Evolutionary conservation across 2,113 vertebrate species (phyloP).

Genomic region (Paradisaea rubra): DNA sequence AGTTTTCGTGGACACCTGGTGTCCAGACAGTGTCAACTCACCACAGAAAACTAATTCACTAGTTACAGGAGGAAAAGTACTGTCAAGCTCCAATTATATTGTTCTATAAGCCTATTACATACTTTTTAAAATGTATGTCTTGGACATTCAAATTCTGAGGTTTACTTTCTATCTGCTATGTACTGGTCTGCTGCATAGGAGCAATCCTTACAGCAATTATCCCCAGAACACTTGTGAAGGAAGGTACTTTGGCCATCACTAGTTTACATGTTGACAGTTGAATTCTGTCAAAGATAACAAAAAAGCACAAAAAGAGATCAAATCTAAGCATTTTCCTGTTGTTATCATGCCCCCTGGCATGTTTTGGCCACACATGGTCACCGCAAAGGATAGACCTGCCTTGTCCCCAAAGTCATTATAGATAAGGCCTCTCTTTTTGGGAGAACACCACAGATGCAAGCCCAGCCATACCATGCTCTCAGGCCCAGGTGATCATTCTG

Average conservation of each 20-base stretch:
- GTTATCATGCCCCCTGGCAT: neutral
- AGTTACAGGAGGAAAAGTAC: neutral
- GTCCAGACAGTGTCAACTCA: neutral
- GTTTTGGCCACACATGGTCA: neutral
- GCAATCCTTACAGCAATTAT: neutral
- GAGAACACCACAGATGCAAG: neutral
- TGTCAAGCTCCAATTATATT: neutral
- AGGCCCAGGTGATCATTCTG: neutral
- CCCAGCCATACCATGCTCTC: neutral
- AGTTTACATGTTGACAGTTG: neutral
- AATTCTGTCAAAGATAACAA: neutral
- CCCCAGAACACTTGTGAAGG: neutral
- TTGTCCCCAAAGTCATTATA: neutral
- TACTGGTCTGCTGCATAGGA: neutral
- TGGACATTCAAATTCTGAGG: neutral
- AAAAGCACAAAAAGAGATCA: neutral
- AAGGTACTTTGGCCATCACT: neutral
- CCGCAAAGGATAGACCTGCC: neutral
- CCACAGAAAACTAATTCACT: neutral
- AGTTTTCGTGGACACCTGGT: neutral
- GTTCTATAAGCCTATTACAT: neutral
- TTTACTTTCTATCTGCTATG: neutral
- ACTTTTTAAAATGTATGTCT: neutral
- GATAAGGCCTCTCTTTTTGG: neutral
- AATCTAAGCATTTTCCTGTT: neutral